These are phyloP conservation scores for Betta splendens DNA, from an alignment of 2,797 vertebrate genomes.

Conservation along the genomic window DNA sequence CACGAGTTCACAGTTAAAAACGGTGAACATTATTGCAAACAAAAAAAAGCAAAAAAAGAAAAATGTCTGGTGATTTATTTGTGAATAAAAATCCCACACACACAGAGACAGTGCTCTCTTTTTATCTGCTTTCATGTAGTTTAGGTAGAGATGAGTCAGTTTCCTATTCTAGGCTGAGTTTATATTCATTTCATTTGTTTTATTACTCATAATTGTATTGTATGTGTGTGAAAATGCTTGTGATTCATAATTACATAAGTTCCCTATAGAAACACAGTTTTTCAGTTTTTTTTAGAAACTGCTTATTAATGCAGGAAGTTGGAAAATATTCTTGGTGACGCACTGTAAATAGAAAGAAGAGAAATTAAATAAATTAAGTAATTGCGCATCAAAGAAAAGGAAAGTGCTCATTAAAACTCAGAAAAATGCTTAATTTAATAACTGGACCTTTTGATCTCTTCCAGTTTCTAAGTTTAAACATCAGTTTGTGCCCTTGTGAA, in stretches of 20 bases:
- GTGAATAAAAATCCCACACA: conserved; percentile 15
- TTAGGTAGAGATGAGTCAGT: conserved; percentile 56
- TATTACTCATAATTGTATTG: conserved; percentile 27
- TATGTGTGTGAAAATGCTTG: conserved; percentile 10
- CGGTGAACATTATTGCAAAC: too few relatives aligned
- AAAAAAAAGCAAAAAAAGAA: too few relatives aligned
- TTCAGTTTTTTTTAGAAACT: conserved; percentile 35
- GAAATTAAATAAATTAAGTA: conserved; percentile 34
- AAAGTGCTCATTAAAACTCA: too few relatives aligned
- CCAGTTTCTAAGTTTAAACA: conserved; percentile 27
- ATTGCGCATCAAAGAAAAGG: conserved; percentile 33
- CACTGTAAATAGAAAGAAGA: conserved; percentile 40
- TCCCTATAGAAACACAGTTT: too few relatives aligned
- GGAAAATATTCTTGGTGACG: conserved; percentile 43
- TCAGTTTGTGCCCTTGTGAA: conserved; percentile 23
- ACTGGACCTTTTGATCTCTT: conserved; percentile 14
- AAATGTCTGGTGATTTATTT: too few relatives aligned
- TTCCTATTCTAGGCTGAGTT: conserved; percentile 56
- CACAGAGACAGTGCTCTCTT: conserved; percentile 53
- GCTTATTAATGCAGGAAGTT: conserved; percentile 44
- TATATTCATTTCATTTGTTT: conserved; percentile 47
- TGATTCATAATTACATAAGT: too few relatives aligned
- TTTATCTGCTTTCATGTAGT: conserved; percentile 37
- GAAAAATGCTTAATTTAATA: too few relatives aligned
- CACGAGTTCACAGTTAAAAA: too few relatives aligned